Evolutionary conservation across 2,113 vertebrate genomes (phyloP), one percentile per base, ranked within the genome.

Genomic region (Pleuronectes platessa): DNA sequence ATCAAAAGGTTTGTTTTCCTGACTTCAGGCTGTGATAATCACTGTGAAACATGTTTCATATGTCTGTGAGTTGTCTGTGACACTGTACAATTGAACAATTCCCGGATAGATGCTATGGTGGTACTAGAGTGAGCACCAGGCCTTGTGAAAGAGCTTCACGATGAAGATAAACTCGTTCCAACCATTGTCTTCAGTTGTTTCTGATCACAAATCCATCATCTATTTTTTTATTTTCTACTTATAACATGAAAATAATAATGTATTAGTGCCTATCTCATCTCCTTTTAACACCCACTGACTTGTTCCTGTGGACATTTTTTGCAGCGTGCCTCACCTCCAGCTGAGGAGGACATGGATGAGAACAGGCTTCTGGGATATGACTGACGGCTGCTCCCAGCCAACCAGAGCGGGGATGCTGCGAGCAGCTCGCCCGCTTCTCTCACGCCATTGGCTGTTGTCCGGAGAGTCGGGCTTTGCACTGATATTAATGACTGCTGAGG

Each of bases 401-500:
- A 96, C 90, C 95, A 90, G 92, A 82, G 90, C 79, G 64, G 55
- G 89, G 95, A 95, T 89, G 93, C 93, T 92, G 89, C 88, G 90
- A 72, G 82, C 80, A 31, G 42, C 78, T 63, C 66, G 75, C 76
- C 83, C 80, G 90, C 90, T 93, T 80, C 95, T 88, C 84, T 51
- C 68, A 68, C 88, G 92, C 94, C 82, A 93, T 93, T 95, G 94
- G 96, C 94, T 94, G 83, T 82, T n/a, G 92, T 93, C 92, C 24
- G 89, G 94, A 95, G 95, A 95, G 93, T 86, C 92, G 87, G 89
- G 93, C 88, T 92, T 92, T 62, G 93, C 88, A 92, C 92, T 82
- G 93, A 95, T 95, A 92, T 94, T 94, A 96, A 96, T 94, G 96
- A 95, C 91, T 93, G 94, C 94, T 62, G 95, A 93, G 89, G 94